Conservation (phyloP, 2,888 invertebrate genomes). For the Druceiella hillmani region DNA sequence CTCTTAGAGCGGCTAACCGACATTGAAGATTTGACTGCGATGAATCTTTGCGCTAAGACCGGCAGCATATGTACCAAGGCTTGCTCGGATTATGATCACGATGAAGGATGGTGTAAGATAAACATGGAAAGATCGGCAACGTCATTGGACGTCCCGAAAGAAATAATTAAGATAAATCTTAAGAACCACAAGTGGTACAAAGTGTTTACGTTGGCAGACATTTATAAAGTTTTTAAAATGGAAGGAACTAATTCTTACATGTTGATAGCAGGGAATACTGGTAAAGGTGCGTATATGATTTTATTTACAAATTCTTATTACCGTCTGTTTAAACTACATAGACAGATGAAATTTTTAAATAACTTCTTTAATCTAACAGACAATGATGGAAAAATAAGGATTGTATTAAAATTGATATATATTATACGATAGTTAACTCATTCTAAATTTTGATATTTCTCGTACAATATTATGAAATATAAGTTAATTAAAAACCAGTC, state of each 20-base stretch:
- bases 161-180: background rate
- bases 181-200: background rate
- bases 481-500: too few relatives aligned
- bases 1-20: slow-evolving; percentile 36
- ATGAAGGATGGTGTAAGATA: background rate
- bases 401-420: too few relatives aligned
- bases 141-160: background rate
- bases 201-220: background rate
- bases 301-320: too few relatives aligned
- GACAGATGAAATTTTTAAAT: too few relatives aligned
- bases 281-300: slow-evolving; percentile 1
- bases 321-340: too few relatives aligned
- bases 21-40: slow-evolving; percentile 16
- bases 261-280: slow-evolving; percentile 1
- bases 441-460: too few relatives aligned
- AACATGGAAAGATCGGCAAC: background rate
- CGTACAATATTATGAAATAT: too few relatives aligned
- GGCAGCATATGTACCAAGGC: background rate
- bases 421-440: too few relatives aligned
- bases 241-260: background rate
- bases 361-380: too few relatives aligned
- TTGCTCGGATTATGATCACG: background rate
- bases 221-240: background rate
- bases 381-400: too few relatives aligned
- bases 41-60: background rate